These are phyloP conservation scores for Lithobates sylvaticus DNA, from an alignment of 2,797 vertebrate genomes.

Conservation along the genomic window DNA sequence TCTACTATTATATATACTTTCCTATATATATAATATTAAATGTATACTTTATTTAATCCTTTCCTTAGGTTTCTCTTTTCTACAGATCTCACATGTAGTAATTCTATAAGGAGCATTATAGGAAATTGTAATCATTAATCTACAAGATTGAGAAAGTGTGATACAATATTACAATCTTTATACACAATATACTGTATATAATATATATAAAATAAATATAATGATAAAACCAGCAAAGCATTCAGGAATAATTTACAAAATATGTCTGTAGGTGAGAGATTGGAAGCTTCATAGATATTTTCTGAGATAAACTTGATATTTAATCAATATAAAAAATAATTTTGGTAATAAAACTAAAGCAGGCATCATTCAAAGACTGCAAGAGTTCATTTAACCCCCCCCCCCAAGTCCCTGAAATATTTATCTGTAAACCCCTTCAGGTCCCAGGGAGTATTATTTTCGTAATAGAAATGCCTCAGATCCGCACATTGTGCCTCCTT, in stretches of 20 bases:
- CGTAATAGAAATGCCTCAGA: too few species aligned
- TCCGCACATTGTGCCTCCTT: too few species aligned
- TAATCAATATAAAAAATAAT: too few species aligned
- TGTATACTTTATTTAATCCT: not conserved
- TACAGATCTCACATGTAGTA: conserved; percentile 13
- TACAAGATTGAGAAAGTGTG: conserved; percentile 47
- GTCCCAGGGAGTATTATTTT: too few species aligned
- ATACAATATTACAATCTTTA: not conserved
- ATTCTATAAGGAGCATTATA: conserved; percentile 17
- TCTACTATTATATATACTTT: too few species aligned
- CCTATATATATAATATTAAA: too few species aligned
- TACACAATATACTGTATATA: not conserved
- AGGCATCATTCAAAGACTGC: not conserved
- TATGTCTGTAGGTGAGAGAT: not conserved
- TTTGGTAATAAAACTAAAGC: not conserved
- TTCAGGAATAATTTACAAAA: not conserved
- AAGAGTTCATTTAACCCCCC: too few species aligned
- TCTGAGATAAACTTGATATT: not conserved
- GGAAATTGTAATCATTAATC: conserved; percentile 17
- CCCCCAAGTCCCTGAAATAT: too few species aligned
- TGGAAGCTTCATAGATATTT: not conserved
- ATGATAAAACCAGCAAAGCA: not conserved
- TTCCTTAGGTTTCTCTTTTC: not conserved
- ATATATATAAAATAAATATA: too few species aligned
- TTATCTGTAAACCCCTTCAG: too few species aligned